Evolutionary conservation across 2,797 vertebrate genomes (phyloP).

Genomic region (Nothura maculosa): DNA sequence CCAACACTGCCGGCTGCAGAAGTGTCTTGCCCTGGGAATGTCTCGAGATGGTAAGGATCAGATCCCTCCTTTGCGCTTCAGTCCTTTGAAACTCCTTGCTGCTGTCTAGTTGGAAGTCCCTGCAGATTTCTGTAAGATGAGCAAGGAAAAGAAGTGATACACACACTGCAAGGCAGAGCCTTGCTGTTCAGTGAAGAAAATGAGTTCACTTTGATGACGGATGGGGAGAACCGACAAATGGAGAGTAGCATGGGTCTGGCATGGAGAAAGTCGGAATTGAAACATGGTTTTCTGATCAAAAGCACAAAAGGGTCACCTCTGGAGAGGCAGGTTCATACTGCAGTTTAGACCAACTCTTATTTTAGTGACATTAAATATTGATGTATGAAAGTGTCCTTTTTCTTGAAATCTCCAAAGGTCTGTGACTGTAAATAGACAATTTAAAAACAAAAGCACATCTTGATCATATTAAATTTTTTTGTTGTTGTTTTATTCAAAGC

Average conservation of each 20-base stretch:
- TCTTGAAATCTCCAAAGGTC: not conserved
- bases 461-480: not conserved
- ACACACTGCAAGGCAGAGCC: not conserved
- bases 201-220: not conserved
- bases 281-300: not conserved
- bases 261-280: not conserved
- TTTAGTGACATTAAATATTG: not conserved
- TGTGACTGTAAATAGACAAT: not conserved
- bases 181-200: constrained; percentile 1
- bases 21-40: constrained; percentile 99
- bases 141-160: constrained; percentile 16
- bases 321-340: not conserved
- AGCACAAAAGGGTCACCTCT: not conserved
- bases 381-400: not conserved
- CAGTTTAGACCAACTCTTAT: not conserved
- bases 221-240: not conserved
- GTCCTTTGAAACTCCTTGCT: constrained; percentile 61
- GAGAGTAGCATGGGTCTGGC: not conserved
- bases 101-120: constrained; percentile 50
- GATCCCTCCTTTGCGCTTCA: constrained; percentile 46
- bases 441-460: not conserved
- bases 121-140: constrained; percentile 45
- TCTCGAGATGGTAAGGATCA: constrained; percentile 95
- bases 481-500: not conserved
- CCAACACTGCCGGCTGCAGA: constrained; percentile 99